phyloP scores from a whole-genome alignment of 2,888 invertebrate species.

The Caenorhabditis panamensis region DNA sequence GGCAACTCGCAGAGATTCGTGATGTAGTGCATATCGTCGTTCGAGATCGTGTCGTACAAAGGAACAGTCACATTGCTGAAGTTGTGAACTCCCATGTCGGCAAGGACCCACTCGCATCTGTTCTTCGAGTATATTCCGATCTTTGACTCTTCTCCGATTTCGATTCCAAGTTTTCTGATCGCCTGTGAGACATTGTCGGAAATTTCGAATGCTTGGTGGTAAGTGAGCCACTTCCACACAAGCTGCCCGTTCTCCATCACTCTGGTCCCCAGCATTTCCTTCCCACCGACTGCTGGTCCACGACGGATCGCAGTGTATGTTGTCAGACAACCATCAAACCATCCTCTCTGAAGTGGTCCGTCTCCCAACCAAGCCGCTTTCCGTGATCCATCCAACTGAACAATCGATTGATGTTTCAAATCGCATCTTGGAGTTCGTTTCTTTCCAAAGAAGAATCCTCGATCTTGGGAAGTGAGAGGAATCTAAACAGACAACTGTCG shows the following conservation, averaged over 20 bases:
- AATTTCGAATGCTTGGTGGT: conserved; percentile 44
- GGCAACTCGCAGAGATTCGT: conserved; percentile 40
- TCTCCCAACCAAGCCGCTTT: conserved; percentile 43
- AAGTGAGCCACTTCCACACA: conserved; percentile 57
- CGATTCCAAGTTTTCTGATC: conserved; percentile 40
- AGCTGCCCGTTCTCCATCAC: conserved; percentile 39
- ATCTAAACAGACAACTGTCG: no score
- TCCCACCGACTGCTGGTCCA: conserved; percentile 41
- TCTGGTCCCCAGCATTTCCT: conserved; percentile 53
- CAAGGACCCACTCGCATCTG: conserved; percentile 50
- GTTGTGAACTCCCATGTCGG: conserved; percentile 54
- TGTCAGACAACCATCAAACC: conserved; percentile 32
- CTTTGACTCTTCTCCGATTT: conserved; percentile 37
- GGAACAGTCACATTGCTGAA: conserved; percentile 60
- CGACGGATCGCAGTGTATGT: conserved; percentile 37
- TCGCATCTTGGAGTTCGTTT: conserved; percentile 29
- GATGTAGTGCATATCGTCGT: conserved; percentile 55
- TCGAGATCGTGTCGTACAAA: conserved; percentile 58
- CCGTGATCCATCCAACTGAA: conserved; percentile 42
- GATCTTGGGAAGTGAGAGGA: conserved; percentile 24
- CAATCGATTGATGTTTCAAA: conserved; percentile 39
- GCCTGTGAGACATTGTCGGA: conserved; percentile 51
- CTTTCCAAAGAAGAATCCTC: conserved; percentile 47
- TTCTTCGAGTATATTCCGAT: conserved; percentile 61
- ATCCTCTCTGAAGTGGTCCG: conserved; percentile 18